These are phyloP conservation scores for Conus betulinus DNA, from an alignment of 1,140 invertebrate genomes.

Conservation along the genomic window DNA sequence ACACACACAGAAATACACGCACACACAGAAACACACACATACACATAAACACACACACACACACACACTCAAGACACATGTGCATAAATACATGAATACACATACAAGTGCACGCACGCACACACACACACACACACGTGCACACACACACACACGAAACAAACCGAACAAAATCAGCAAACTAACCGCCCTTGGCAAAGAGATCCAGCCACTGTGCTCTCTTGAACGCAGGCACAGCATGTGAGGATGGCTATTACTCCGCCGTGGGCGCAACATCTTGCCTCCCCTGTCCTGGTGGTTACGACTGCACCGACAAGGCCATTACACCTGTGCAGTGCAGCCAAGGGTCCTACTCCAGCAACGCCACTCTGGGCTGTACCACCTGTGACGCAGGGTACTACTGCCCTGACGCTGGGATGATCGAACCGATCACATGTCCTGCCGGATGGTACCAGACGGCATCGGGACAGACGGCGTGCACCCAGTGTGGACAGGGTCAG, in stretches of 20 bases:
- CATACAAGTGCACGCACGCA: too few relatives aligned
- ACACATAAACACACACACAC: too few relatives aligned
- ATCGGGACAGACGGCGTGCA: slow-evolving; percentile 63
- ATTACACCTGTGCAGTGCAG: slow-evolving; percentile 57
- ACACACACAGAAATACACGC: too few relatives aligned
- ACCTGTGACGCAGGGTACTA: slow-evolving; percentile 59
- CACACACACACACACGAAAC: too few relatives aligned
- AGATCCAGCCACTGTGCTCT: too few relatives aligned
- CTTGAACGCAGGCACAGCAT: slow-evolving; percentile 32
- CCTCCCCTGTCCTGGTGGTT: slow-evolving; percentile 62
- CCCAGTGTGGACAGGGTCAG: slow-evolving; percentile 65
- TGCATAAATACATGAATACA: too few relatives aligned
- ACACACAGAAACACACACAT: too few relatives aligned
- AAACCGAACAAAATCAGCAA: too few relatives aligned
- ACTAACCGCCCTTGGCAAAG: too few relatives aligned
- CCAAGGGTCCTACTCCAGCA: slow-evolving; percentile 58
- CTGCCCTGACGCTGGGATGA: slow-evolving; percentile 60
- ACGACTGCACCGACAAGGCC: slow-evolving; percentile 49
- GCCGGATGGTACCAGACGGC: slow-evolving; percentile 61
- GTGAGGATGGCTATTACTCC: slow-evolving; percentile 59
- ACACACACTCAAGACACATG: too few relatives aligned
- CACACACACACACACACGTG: too few relatives aligned
- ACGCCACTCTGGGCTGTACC: slow-evolving; percentile 53
- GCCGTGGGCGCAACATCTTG: slow-evolving; percentile 55
- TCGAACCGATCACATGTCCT: slow-evolving; percentile 52